These are phyloP conservation scores for Sinosuthora webbiana DNA, from an alignment of 2,113 vertebrate species.

Conservation along the genomic window DNA sequence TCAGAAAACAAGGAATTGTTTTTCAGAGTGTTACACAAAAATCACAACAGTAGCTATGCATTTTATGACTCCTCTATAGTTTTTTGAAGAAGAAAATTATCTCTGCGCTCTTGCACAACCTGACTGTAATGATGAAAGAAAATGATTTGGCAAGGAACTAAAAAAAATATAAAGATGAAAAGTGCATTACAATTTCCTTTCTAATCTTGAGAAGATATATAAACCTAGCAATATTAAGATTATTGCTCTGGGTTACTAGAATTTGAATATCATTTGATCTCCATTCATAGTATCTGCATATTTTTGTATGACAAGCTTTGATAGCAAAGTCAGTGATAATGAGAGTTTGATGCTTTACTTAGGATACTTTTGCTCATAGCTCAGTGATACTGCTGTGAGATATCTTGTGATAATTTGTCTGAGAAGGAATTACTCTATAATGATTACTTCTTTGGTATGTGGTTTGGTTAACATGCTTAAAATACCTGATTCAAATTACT, in stretches of 20 bases:
- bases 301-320: conserved; percentile 7
- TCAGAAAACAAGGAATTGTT: background rate
- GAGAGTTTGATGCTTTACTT: conserved; percentile 30
- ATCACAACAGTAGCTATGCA: background rate
- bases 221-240: background rate
- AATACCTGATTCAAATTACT: conserved; percentile 49
- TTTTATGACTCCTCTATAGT: background rate
- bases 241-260: conserved; percentile 9
- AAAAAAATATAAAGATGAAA: background rate
- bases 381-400: conserved; percentile 5
- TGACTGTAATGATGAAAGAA: conserved; percentile 13
- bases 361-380: conserved; percentile 20
- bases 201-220: background rate
- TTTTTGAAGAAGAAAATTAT: background rate
- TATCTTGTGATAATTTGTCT: conserved; percentile 41
- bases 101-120: background rate
- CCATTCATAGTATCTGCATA: conserved; percentile 6
- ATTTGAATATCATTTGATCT: conserved; percentile 45
- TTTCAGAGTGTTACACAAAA: background rate
- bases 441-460: conserved; percentile 69
- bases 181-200: background rate
- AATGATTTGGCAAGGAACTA: background rate
- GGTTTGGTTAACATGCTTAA: conserved; percentile 38
- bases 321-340: conserved; percentile 15
- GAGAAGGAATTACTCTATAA: conserved; percentile 40